Evolutionary conservation across 2,888 invertebrate genomes (phyloP).

Genomic region (Stenoptilia bipunctidactyla): DNA sequence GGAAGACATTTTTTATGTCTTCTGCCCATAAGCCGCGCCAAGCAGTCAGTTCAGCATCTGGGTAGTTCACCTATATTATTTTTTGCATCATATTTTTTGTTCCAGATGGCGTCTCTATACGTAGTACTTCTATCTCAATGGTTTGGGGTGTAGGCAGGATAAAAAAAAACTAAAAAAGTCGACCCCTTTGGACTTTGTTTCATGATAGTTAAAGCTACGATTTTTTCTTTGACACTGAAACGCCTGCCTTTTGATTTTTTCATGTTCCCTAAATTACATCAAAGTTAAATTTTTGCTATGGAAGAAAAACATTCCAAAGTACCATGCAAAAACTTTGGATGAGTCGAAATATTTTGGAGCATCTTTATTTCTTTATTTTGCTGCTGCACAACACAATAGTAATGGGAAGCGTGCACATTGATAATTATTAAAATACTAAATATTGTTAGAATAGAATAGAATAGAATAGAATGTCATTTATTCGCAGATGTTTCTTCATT

Average conservation of each 20-base stretch:
- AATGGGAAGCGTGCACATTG: too few species aligned
- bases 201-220: conserved; percentile 1
- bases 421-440: too few species aligned
- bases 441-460: too few species aligned
- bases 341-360: background rate
- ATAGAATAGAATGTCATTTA: too few species aligned
- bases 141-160: conserved; percentile 15
- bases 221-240: conserved; percentile 1
- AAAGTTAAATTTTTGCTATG: too few species aligned
- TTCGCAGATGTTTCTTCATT: too few species aligned
- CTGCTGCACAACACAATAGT: too few species aligned
- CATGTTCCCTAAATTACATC: conserved; percentile 4
- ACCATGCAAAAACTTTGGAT: background rate
- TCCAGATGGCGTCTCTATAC: conserved; percentile 12
- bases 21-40: too few species aligned
- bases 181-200: conserved; percentile 14
- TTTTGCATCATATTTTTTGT: conserved; percentile 18
- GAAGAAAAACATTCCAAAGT: too few species aligned
- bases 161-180: conserved; percentile 13
- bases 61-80: conserved; percentile 12
- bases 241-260: conserved; percentile 1
- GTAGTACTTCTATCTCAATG: conserved; percentile 8
- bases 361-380: background rate
- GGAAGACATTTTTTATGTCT: too few species aligned
- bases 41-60: too few species aligned